Conservation (phyloP, 2,797 vertebrate species). For the Clarias pachynema region DNA sequence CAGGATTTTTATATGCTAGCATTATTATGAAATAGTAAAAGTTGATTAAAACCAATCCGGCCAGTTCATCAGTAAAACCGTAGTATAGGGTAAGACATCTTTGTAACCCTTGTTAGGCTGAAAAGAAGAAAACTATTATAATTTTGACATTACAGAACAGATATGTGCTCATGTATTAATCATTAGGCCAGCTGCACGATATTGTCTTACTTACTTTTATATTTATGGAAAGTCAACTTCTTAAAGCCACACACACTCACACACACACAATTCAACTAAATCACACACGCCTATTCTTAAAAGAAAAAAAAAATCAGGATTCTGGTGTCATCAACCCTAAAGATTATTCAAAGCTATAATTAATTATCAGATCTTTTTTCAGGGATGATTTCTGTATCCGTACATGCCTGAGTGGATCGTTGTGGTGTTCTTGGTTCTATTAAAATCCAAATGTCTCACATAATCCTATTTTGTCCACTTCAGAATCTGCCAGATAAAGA, state of each 20-base stretch:
- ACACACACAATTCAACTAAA: too few relatives aligned
- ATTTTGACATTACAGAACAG: neutral
- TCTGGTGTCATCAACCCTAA: constrained; percentile 38
- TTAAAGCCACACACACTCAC: neutral
- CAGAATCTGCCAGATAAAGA: constrained; percentile 73
- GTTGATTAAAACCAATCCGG: neutral
- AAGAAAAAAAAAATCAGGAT: neutral
- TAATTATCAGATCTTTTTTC: constrained; percentile 50
- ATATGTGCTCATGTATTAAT: neutral
- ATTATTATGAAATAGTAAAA: neutral
- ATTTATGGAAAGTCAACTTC: neutral
- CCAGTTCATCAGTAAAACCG: neutral
- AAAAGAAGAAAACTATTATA: neutral
- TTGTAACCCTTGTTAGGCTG: neutral
- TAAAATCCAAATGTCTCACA: constrained; percentile 71
- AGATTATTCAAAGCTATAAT: constrained; percentile 43
- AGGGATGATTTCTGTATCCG: constrained; percentile 34
- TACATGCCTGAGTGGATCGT: constrained; percentile 67
- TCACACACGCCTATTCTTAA: neutral
- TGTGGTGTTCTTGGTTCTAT: constrained; percentile 68
- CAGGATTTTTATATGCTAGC: neutral
- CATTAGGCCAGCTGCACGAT: neutral
- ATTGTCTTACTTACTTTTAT: neutral
- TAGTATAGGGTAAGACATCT: neutral
- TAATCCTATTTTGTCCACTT: constrained; percentile 83